Base-by-base conservation (phyloP, 2,888 invertebrate species). In the Tuberolachnus salignus region DNA sequence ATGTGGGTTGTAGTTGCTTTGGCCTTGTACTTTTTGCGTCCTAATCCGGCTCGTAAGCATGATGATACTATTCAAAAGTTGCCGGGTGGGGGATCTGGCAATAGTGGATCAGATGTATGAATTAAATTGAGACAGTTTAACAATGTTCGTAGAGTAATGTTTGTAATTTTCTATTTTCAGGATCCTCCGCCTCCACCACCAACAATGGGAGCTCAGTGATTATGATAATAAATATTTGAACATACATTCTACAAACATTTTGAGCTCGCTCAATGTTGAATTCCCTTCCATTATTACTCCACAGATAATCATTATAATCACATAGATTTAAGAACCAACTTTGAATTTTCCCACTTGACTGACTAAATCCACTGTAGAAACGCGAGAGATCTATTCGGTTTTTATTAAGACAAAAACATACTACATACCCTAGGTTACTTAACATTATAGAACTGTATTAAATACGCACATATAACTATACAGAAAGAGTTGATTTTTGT, bases 1-100 rank as follows among this genome's bases (percentile, higher is more conserved):
- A 74, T 83, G 63, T 83, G 83, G 83, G 73, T 83, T 53, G 82
- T 81, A 49, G 64, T 83, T 26, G 83, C 82, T 51, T 71, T 83
- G 59, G 78, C 81, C 14, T 81, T 83, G 46, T 83, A 82, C 72
- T 80, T 83, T 53, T 71, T 83, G 80, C 82, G 83, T 42, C 83
- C 83, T 14, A 19, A 55, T 42, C 66, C 4, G 44, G 57, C 69
- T 53, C 64, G 49, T 51, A 4, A n/a, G n/a, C 55, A 66, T n/a
- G 64, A 70, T 13, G 81, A 72, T 21, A 44, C 80, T 55, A 42
- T 55, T 34, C 74, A 80, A 61, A 73, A 80, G 14, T 69, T 51
- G 49, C 69, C 67, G 13, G n/a, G 21, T 44, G 69, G 69, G 34
- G 59, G 78, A 51, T 67, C 78, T 59, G 75, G 23, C 46, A 69